These are phyloP conservation scores for Macrophya alboannulata DNA, from an alignment of 2,888 invertebrate species.

Conservation along the genomic window DNA sequence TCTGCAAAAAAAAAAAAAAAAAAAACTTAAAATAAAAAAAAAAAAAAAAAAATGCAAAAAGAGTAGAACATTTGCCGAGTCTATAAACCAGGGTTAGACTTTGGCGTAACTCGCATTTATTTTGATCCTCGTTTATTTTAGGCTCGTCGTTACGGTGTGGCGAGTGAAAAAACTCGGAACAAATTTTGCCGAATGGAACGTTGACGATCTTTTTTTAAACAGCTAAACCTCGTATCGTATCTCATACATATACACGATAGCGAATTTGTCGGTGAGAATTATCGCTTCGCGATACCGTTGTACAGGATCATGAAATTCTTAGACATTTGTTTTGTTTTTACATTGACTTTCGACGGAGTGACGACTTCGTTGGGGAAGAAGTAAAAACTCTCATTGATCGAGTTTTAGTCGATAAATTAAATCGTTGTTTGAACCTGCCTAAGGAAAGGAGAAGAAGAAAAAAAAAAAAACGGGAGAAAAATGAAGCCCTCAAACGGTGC, in stretches of 20 bases:
- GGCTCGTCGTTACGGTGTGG: slow-evolving; percentile 15
- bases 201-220: slow-evolving; percentile 33
- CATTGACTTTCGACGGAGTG: background rate
- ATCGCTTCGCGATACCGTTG: background rate
- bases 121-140: slow-evolving; percentile 44
- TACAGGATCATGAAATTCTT: background rate
- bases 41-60: background rate
- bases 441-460: background rate
- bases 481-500: slow-evolving; percentile 2
- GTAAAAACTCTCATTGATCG: background rate
- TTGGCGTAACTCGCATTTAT: slow-evolving; percentile 36
- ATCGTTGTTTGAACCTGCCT: background rate
- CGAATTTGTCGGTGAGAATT: slow-evolving; percentile 12
- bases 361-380: background rate
- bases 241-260: background rate
- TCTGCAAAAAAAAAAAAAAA: background rate
- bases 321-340: background rate
- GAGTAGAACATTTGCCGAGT: background rate
- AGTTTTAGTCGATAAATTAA: background rate
- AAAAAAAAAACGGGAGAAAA: background rate
- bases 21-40: background rate
- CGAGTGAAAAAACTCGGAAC: background rate
- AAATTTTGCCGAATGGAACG: slow-evolving; percentile 35
- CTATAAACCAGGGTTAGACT: slow-evolving; percentile 5
- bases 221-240: background rate